Evolutionary conservation across 2,797 vertebrate species (phyloP).

Genomic region (Synaphobranchus kaupii): DNA sequence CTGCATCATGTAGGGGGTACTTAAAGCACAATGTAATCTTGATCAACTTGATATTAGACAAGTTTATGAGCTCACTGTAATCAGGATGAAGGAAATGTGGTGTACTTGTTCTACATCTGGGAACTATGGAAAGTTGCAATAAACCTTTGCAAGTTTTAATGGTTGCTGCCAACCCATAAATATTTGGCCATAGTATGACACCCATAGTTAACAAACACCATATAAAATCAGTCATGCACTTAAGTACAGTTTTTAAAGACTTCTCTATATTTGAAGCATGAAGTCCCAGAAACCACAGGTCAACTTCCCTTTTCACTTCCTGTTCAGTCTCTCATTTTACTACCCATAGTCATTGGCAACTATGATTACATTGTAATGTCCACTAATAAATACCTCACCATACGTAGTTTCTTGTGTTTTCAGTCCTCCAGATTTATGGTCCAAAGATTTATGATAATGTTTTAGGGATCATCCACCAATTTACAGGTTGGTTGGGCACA

Average conservation of each 20-base stretch:
- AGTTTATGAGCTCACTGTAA: too few species aligned
- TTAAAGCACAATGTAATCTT: too few species aligned
- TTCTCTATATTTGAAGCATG: not conserved
- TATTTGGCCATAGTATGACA: not conserved
- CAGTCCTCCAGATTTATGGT: not conserved
- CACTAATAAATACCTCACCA: not conserved
- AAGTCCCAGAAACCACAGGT: not conserved
- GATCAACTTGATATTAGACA: too few species aligned
- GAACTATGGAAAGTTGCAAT: too few species aligned
- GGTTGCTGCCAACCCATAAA: not conserved
- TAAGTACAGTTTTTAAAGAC: not conserved
- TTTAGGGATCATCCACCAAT: not conserved
- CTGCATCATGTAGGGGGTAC: too few species aligned
- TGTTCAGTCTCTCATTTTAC: not conserved
- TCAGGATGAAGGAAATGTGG: too few species aligned
- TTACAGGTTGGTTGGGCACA: not conserved
- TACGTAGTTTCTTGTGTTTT: not conserved
- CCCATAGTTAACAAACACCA: not conserved
- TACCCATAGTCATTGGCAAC: not conserved
- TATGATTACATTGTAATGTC: not conserved
- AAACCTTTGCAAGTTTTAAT: not conserved
- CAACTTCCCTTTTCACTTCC: conserved; percentile 18
- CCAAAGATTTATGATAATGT: not conserved
- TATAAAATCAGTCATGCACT: not conserved
- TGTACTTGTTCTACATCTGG: too few species aligned